Conservation (phyloP, 2,797 vertebrate species). For the Neoniphon sammara region DNA sequence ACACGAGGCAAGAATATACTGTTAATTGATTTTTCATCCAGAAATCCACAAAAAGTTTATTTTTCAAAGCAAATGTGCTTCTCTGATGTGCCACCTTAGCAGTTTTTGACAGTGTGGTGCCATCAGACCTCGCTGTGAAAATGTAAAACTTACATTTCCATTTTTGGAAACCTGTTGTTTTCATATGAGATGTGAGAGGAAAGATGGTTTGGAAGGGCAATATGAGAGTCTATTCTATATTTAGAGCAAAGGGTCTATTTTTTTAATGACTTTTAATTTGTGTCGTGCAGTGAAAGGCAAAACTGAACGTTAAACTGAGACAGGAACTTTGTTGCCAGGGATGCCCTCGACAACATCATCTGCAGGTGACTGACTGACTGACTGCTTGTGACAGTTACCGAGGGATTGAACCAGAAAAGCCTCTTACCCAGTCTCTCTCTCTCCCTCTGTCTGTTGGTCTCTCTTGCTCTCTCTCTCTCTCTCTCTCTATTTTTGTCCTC, state of each 20-base stretch:
- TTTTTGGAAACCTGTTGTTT: not conserved
- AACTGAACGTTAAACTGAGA: conserved; percentile 23
- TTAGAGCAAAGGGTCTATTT: too few species aligned
- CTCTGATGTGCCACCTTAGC: too few species aligned
- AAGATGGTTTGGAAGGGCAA: too few species aligned
- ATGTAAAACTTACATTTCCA: not conserved
- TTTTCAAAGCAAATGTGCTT: too few species aligned
- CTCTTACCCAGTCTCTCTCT: conserved; percentile 75
- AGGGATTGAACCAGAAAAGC: conserved; percentile 83
- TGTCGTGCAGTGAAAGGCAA: not conserved
- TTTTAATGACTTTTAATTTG: not conserved
- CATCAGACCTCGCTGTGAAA: too few species aligned
- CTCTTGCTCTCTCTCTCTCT: not conserved
- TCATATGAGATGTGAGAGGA: not conserved
- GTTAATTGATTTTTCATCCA: not conserved
- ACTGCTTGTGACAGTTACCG: conserved; percentile 85
- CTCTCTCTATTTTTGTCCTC: not conserved
- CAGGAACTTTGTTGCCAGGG: conserved; percentile 63
- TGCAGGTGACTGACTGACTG: conserved; percentile 84
- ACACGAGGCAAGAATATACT: not conserved
- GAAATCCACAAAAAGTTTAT: too few species aligned
- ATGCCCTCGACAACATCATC: conserved; percentile 77
- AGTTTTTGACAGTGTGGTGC: too few species aligned
- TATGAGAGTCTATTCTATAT: too few species aligned
- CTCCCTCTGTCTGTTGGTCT: conserved; percentile 32